These are phyloP conservation scores for Tricholaema leucomelas DNA, from an alignment of 2,113 vertebrate genomes.

Conservation along the genomic window DNA sequence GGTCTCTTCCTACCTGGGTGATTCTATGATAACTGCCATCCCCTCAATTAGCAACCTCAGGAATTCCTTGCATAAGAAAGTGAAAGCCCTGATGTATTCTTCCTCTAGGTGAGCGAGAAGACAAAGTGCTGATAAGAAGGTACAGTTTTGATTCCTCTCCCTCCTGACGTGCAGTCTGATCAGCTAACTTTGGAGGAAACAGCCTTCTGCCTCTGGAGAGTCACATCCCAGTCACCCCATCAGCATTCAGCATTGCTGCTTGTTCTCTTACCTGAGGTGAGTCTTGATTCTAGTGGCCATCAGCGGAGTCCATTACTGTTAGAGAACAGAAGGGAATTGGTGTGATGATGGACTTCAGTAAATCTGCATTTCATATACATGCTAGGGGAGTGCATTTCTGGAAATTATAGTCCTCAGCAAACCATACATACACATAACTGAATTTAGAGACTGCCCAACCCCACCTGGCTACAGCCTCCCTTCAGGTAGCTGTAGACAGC, in stretches of 20 bases:
- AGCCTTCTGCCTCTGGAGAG: background rate
- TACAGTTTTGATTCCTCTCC: background rate
- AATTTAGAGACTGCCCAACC: no score
- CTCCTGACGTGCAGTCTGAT: background rate
- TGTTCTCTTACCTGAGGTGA: background rate
- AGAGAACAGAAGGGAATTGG: background rate
- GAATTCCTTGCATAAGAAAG: background rate
- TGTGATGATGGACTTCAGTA: accelerated
- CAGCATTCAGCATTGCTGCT: background rate
- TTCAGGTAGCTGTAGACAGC: no score
- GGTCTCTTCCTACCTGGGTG: no score
- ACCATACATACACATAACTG: background rate
- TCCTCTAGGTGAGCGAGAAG: background rate
- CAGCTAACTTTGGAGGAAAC: background rate
- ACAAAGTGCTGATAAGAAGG: background rate
- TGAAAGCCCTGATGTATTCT: background rate
- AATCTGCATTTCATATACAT: background rate
- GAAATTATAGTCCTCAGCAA: background rate
- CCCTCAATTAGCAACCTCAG: background rate
- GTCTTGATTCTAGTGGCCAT: background rate
- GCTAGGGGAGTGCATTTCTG: background rate
- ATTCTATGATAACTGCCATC: no score
- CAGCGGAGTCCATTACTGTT: background rate
- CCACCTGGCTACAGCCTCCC: no score
- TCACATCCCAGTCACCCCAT: background rate